Evolutionary conservation across 2,888 invertebrate genomes (phyloP).

Genomic region (Cerastoderma edule): DNA sequence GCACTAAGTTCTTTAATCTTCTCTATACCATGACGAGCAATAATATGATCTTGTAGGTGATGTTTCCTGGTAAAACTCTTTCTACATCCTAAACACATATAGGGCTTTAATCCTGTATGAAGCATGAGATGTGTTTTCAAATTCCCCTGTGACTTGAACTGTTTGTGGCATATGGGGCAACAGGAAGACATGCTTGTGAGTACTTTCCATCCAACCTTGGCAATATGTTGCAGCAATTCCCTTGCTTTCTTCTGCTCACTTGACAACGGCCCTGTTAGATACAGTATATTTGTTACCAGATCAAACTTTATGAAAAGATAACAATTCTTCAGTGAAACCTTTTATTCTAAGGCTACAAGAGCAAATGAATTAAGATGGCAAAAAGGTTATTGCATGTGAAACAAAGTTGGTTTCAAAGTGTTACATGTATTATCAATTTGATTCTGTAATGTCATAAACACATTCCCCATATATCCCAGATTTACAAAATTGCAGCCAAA

Average conservation of each 20-base stretch:
- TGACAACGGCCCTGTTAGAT: no score
- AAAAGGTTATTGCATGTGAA: no score
- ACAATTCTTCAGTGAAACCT: no score
- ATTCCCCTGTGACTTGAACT: constrained; percentile 8
- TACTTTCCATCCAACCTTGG: background rate
- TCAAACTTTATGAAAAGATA: no score
- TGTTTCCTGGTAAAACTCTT: constrained; percentile 40
- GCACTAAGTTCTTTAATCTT: background rate
- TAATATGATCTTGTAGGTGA: constrained; percentile 42
- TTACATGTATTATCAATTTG: no score
- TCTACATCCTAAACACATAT: constrained; percentile 33
- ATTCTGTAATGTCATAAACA: no score
- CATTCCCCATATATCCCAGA: no score
- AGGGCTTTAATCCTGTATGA: constrained; percentile 45
- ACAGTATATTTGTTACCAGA: no score
- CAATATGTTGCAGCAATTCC: background rate
- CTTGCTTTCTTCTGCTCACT: constrained; percentile 5
- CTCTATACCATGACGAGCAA: constrained; percentile 20
- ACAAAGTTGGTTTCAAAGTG: no score
- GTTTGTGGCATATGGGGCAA: constrained; percentile 12
- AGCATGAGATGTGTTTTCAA: constrained; percentile 34
- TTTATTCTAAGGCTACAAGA: no score
- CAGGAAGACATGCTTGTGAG: background rate
- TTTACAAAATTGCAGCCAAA: no score
- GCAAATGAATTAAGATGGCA: no score